Conservation (phyloP, 2,113 vertebrate species). For the Terrapene triunguis region DNA sequence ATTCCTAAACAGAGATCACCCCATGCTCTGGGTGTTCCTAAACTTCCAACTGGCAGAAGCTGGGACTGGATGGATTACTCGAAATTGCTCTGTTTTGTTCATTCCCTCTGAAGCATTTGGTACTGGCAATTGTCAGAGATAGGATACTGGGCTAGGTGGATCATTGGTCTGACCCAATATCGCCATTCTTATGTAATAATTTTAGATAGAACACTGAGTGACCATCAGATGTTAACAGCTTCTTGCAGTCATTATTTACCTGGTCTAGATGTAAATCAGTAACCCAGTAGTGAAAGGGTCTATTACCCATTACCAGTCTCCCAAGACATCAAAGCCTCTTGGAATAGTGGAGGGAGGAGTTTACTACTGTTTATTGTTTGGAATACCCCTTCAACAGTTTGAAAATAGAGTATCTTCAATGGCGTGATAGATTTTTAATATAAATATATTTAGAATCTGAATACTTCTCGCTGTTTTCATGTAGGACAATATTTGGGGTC, state of each 20-base stretch:
- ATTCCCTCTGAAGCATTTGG: too few species aligned
- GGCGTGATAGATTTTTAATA: not conserved
- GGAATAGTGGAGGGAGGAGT: not conserved
- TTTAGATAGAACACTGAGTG: not conserved
- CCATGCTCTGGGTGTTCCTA: too few species aligned
- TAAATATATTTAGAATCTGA: not conserved
- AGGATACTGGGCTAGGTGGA: too few species aligned
- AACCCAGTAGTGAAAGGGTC: not conserved
- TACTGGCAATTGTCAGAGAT: too few species aligned
- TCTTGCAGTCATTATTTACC: not conserved
- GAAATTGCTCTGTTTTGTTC: too few species aligned
- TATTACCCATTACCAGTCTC: not conserved
- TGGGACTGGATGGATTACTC: too few species aligned
- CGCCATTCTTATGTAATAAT: not conserved
- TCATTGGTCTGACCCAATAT: too few species aligned
- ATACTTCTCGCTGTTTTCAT: not conserved
- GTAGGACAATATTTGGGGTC: not conserved
- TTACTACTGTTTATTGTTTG: not conserved
- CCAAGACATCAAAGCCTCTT: not conserved
- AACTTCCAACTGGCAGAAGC: too few species aligned
- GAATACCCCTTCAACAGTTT: not conserved
- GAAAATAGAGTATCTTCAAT: not conserved
- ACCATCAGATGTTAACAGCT: not conserved
- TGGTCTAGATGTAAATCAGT: not conserved
- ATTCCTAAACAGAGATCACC: too few species aligned